Evolutionary conservation across 2,113 vertebrate species (phyloP).

Genomic region (Macaca mulatta): DNA sequence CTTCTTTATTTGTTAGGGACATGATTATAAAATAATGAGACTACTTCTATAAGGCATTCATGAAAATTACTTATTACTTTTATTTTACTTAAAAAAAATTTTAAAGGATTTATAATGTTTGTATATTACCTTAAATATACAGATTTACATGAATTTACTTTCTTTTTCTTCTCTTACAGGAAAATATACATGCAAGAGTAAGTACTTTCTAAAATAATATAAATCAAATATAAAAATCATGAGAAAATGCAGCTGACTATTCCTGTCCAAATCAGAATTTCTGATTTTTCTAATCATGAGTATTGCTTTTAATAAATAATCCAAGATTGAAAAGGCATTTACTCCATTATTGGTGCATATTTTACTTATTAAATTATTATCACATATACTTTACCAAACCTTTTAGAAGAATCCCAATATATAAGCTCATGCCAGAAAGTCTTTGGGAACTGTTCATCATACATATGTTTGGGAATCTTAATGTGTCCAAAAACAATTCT

Average conservation of each 20-base stretch:
- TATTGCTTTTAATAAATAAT: constrained; percentile 14
- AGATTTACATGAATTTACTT: constrained; percentile 69
- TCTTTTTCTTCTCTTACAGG: constrained; percentile 85
- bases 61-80: constrained; percentile 21
- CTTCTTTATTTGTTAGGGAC: neutral
- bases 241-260: neutral
- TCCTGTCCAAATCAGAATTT: constrained; percentile 15
- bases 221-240: constrained; percentile 33
- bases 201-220: constrained; percentile 83
- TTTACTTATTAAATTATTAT: constrained; percentile 37
- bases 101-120: neutral
- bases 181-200: constrained; percentile 95
- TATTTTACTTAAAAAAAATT: neutral
- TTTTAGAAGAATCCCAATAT: constrained; percentile 42
- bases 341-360: neutral
- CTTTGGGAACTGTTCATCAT: neutral
- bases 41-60: neutral
- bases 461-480: neutral
- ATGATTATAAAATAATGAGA: neutral
- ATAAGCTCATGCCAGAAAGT: neutral
- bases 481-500: neutral
- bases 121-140: neutral
- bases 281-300: neutral
- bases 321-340: constrained; percentile 28
- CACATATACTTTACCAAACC: neutral